Evolutionary conservation across 2,888 invertebrate genomes (phyloP).

Genomic region (Coenonympha glycerion): DNA sequence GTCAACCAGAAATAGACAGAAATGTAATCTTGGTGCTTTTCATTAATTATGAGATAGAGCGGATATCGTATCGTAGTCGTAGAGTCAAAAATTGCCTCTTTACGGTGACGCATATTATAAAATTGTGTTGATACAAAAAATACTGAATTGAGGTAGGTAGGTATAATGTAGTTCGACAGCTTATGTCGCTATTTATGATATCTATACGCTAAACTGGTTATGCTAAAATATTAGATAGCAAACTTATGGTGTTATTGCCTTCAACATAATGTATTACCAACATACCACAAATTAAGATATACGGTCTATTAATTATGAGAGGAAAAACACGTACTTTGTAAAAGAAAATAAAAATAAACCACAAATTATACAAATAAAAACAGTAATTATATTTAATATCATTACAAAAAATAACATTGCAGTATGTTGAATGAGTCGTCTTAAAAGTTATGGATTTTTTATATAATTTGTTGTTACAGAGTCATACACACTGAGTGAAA

Average conservation of each 20-base stretch:
- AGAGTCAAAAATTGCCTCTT: background rate
- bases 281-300: background rate
- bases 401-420: too few species aligned
- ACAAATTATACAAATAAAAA: too few species aligned
- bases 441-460: too few species aligned
- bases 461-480: too few species aligned
- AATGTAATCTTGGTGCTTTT: background rate
- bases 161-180: background rate
- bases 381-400: too few species aligned
- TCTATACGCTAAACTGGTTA: background rate
- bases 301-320: background rate
- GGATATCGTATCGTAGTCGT: background rate
- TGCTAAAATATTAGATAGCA: constrained; percentile 5
- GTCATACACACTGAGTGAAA: too few species aligned
- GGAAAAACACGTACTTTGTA: background rate
- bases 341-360: too few species aligned
- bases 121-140: background rate
- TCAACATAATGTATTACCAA: background rate
- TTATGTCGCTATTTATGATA: background rate
- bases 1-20: background rate
- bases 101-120: background rate
- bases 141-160: background rate
- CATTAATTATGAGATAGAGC: background rate
- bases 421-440: too few species aligned
- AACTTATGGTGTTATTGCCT: background rate